Evolutionary conservation across 2,113 vertebrate genomes (phyloP), one percentile per base, ranked within the genome.

Genomic region (Ploceus nigricollis): DNA sequence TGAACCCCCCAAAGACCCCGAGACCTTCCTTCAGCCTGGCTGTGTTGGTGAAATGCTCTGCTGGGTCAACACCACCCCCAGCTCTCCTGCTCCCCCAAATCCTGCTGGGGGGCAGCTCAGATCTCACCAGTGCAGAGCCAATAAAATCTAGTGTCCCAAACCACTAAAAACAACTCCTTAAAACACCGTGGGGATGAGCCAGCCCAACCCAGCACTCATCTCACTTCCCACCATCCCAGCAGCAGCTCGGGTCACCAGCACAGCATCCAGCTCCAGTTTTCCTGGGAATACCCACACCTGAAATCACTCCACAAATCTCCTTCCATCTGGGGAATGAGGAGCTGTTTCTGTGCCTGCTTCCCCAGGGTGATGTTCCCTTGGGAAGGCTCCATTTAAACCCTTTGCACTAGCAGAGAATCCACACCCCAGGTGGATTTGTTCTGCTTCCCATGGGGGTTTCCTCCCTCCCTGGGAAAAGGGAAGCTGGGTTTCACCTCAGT

Each of bases 341-440:
- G 33, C 35, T 2, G 0, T 25, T 66, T 22, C 70, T 31, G 58
- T 0, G 1, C 1, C 58, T 1, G 0, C 13, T 68, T 35, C 35
- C 56, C 39, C n/a, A 3, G 47, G 50, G 28, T 10, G 66, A 5
- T 15, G 51, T 4, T 77, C 71, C 5, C 68, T 16, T 12, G 10
- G 27, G 63, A 51, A 31, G 60, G 45, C 71, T 91, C 57, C 6
- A 0, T 66, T 48, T 23, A 27, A 75, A 65, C 48, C 73, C 66
- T 73, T 21, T 17, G 31, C 22, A 21, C 31, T 51, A 24, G 50
- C 56, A 42, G 65, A 64, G 82, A 76, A 80, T 31, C 15, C n/a
- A 11, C 2, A 0, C 1, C 2, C 47, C 44, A 2, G 4, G 24
- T 14, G 11, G 37, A 30, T 63, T 71, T n/a, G 21, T 90, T 72